Percentiles rank a stretch among this genome's conserved stretches.
Conservation (phyloP, 92 coral and sea anemone species). For the Desmophyllum pertusum region DNA sequence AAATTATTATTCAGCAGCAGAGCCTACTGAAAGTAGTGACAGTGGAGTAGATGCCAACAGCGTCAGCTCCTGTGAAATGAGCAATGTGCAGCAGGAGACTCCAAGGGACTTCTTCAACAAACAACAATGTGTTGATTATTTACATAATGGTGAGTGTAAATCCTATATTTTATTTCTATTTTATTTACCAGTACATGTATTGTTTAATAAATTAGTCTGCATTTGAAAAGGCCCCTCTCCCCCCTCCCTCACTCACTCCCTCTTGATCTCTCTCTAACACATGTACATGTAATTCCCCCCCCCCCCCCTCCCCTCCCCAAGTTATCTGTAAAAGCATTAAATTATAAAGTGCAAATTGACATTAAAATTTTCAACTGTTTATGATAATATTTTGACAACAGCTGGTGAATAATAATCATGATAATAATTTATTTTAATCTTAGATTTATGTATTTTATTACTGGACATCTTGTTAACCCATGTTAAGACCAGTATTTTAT, state of each 20-base stretch:
- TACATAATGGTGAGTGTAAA: conserved; percentile 24
- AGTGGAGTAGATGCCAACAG: conserved; percentile 91
- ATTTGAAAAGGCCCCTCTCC: too few relatives aligned
- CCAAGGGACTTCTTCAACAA: conserved; percentile 35
- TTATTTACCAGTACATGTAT: not conserved
- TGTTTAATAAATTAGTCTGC: too few relatives aligned
- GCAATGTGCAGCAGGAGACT: conserved; percentile 54
- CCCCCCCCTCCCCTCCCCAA: not conserved
- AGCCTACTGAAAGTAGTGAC: conserved; percentile 82
- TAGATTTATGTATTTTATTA: too few relatives aligned
- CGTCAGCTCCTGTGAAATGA: conserved; percentile 79
- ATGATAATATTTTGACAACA: not conserved
- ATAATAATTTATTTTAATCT: too few relatives aligned
- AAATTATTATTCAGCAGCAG: conserved; percentile 28
- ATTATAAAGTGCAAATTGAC: too few relatives aligned
- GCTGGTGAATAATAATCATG: too few relatives aligned
- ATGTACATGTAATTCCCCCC: too few relatives aligned
- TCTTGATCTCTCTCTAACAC: too few relatives aligned
- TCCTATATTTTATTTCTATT: not conserved
- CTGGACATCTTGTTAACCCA: too few relatives aligned
- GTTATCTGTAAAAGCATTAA: too few relatives aligned
- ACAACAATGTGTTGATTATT: conserved; percentile 38
- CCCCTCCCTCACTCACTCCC: not conserved
- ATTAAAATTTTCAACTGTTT: not conserved
- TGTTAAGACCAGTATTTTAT: too few relatives aligned